Percentiles rank a stretch among this genome's conserved stretches.
These are phyloP conservation scores for Netelia melanura DNA, from an alignment of 2,888 invertebrate genomes.

Conservation along the genomic window DNA sequence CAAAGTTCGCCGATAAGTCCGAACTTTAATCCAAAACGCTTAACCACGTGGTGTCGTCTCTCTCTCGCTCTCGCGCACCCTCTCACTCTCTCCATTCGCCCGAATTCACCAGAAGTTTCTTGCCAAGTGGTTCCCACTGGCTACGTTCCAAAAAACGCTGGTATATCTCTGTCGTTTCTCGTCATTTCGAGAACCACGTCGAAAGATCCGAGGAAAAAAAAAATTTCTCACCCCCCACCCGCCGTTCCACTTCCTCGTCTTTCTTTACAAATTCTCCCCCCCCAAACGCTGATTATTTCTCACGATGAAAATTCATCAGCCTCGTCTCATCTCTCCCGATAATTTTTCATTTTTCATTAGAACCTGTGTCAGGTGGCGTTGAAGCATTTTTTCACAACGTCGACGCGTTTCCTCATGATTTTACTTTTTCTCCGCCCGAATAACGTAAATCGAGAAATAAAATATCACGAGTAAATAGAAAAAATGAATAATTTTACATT, in stretches of 20 bases:
- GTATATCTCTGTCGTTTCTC: conserved; percentile 34
- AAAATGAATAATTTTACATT: conserved; percentile 9
- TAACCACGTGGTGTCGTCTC: conserved; percentile 19
- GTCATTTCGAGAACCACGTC: conserved; percentile 37
- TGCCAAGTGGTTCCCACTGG: neutral
- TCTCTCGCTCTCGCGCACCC: neutral
- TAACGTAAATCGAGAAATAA: neutral
- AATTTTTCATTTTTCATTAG: neutral
- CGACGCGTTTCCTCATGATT: neutral
- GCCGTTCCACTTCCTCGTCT: neutral
- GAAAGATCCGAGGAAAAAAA: neutral
- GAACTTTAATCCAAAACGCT: neutral
- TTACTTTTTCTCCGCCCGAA: neutral
- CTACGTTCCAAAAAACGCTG: conserved; percentile 54
- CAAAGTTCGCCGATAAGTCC: neutral
- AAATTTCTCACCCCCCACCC: neutral
- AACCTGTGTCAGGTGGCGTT: conserved; percentile 5
- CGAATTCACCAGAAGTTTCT: neutral
- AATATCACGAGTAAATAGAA: neutral
- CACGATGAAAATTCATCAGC: neutral
- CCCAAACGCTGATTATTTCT: neutral
- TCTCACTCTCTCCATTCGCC: neutral
- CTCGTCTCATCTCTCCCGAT: neutral
- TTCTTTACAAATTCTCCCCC: neutral
- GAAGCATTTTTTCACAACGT: conserved; percentile 10